phyloP scores from a whole-genome alignment of 2,113 vertebrate species.

The Melanocharis versteri region DNA sequence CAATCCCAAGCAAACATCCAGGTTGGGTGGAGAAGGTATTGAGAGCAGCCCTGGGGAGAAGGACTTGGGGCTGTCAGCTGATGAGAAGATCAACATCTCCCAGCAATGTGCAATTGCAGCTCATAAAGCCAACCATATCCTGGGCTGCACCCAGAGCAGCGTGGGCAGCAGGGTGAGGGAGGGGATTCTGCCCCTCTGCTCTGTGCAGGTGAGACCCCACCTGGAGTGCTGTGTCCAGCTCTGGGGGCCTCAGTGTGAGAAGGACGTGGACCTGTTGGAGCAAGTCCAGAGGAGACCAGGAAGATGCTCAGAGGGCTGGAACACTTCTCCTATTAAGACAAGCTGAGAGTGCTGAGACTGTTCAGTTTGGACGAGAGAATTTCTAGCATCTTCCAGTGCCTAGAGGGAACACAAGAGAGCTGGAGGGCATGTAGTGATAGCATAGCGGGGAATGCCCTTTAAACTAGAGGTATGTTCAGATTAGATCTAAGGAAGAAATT shows the following conservation, averaged over 20 bases:
- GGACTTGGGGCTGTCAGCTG: no score
- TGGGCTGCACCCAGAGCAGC: accelerated
- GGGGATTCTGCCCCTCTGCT: not conserved
- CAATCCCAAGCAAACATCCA: not conserved
- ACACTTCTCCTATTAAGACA: not conserved
- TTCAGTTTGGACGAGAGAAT: not conserved
- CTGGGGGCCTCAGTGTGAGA: accelerated
- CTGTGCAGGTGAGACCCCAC: not conserved
- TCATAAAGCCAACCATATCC: not conserved
- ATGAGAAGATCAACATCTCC: not conserved
- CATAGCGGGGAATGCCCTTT: not conserved
- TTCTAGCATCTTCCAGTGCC: not conserved
- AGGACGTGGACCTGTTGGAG: not conserved
- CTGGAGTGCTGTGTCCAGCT: not conserved
- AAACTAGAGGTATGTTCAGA: not conserved
- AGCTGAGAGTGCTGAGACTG: not conserved
- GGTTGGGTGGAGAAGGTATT: not conserved
- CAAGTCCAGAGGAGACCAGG: not conserved
- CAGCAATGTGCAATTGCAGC: not conserved
- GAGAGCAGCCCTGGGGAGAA: not conserved
- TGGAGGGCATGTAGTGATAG: not conserved
- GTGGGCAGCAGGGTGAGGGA: not conserved
- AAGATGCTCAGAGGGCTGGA: not conserved
- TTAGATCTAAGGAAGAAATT: not conserved
- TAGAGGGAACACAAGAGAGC: not conserved